Conservation (phyloP, 2,113 vertebrate genomes). For the Percopsis transmontana region DNA sequence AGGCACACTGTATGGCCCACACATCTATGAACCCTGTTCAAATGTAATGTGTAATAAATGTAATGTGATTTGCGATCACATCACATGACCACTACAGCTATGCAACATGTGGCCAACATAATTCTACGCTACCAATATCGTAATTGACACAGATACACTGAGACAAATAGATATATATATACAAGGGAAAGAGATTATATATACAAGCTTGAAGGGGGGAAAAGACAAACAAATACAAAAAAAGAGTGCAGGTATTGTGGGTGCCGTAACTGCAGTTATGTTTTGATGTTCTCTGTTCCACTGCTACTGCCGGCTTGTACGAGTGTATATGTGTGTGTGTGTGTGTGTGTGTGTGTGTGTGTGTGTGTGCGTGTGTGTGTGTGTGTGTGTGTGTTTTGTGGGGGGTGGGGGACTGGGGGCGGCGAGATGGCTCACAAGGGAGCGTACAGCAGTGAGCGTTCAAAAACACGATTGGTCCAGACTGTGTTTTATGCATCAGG, state of each 20-base stretch:
- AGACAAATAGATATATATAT: neutral
- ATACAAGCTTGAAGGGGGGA: neutral
- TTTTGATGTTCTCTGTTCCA: conserved; percentile 37
- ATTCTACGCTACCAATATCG: neutral
- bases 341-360: conserved; percentile 5
- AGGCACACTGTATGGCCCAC: too few relatives aligned
- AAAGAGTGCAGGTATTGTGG: conserved; percentile 1
- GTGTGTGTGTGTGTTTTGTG: conserved; percentile 4
- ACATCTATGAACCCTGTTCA: conserved; percentile 3
- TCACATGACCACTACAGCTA: neutral
- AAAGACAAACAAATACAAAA: conserved; percentile 20
- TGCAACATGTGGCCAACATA: neutral
- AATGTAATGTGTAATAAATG: too few relatives aligned
- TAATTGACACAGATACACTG: neutral
- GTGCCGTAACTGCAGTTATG: conserved; percentile 31
- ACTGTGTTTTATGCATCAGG: conserved; percentile 69
- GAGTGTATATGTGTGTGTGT: neutral
- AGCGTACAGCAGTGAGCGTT: conserved; percentile 23
- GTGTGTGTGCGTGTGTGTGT: conserved; percentile 4
- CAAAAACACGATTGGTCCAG: conserved; percentile 30
- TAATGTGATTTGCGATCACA: neutral
- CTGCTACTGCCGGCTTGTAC: conserved; percentile 5
- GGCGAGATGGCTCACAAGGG: conserved; percentile 47
- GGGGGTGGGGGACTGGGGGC: neutral
- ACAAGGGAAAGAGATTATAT: neutral